phyloP scores from a whole-genome alignment of 2,113 vertebrate genomes.

The Malurus elegans region DNA sequence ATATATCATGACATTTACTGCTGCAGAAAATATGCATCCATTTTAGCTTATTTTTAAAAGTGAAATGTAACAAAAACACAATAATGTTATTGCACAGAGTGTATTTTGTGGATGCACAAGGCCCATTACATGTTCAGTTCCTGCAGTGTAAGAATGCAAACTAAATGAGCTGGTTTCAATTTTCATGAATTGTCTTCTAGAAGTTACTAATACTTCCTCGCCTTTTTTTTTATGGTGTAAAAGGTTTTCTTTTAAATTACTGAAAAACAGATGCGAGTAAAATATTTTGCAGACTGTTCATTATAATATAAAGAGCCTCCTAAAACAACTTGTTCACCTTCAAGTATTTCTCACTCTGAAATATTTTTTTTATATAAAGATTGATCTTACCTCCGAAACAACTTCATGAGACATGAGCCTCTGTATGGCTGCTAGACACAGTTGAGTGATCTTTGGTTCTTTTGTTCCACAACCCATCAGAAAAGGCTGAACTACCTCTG shows the following conservation, averaged over 20 bases:
- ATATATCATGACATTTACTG: neutral
- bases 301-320: neutral
- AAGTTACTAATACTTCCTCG: neutral
- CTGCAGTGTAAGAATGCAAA: neutral
- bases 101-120: neutral
- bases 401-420: slow-evolving; percentile 99
- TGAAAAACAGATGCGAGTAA: neutral
- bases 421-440: slow-evolving; percentile 96
- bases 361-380: neutral
- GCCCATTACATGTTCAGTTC: neutral
- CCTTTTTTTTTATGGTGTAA: neutral
- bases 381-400: slow-evolving; percentile 90
- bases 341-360: neutral
- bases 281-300: neutral
- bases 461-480: slow-evolving; percentile 99
- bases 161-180: neutral
- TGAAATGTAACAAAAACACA: neutral
- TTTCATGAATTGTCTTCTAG: neutral
- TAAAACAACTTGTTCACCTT: neutral
- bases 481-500: slow-evolving; percentile 96
- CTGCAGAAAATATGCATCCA: neutral
- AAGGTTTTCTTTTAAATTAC: neutral
- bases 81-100: neutral
- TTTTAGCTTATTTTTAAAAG: neutral
- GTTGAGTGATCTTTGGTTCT: slow-evolving; percentile 97